Base-by-base conservation (phyloP, 2,888 invertebrate genomes). In the Drosophila melanosoma region DNA sequence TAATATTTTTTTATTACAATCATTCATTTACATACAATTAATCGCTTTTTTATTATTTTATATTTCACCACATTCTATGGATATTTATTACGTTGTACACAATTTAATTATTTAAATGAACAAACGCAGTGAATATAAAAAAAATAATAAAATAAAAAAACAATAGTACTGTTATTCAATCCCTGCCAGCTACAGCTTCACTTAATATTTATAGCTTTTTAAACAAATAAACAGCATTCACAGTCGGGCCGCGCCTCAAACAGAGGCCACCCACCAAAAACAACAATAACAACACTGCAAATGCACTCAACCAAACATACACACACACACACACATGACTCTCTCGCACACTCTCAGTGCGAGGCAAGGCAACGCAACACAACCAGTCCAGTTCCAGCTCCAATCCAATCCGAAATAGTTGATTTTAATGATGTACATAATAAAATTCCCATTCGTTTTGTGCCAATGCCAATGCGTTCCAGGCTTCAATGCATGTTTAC, bases 341-440 rank as follows among this genome's bases (percentile, higher is more conserved):
- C 68, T 61, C 69, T 49, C 58, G 48, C 58, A 68, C 57, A 53
- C 54, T 32, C 74, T 71, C 64, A 48, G 61, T 60, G 69, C 53
- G 45, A 45, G 63, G 45, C 49, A 49, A 59, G 63, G 45, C 49
- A 49, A 57, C 23, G 23, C 45, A 61, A 63, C 63, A 58, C 74
- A 81, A 64, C 76, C 83, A 88, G 81, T 82, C 74, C 81, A 77
- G 86, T 75, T 76, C 66, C 73, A 74, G 76, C 87, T 90, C 90
- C 90, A 87, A 90, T 89, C 87, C 90, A 90, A 87, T 90, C 90
- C 90, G 84, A 90, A 90, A 91, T 92, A 91, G 92, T 92, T 89
- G 89, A 90, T 91, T 91, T 91, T 91, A 91, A 91, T 91, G 92
- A 92, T 92, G 92, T 90, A 92, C 92, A 91, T 92, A 92, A 91